Conservation (phyloP, 2,888 invertebrate species). For the Drosophila mercatorum region DNA sequence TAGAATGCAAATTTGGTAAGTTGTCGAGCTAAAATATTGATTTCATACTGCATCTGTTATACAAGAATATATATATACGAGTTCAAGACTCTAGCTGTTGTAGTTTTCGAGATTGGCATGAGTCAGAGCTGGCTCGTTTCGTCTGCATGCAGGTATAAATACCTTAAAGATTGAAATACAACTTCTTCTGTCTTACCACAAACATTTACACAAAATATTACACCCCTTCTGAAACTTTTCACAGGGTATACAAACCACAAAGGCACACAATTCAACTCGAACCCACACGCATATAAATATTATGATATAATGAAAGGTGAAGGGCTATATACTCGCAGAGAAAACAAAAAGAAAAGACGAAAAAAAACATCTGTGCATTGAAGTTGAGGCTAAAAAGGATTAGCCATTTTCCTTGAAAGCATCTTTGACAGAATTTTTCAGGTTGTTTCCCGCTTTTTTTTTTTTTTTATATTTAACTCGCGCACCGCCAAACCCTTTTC, state of each 20-base stretch:
- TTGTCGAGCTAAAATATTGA: background rate
- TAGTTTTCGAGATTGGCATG: background rate
- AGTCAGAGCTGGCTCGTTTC: background rate
- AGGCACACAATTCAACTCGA: background rate
- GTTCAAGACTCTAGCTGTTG: background rate
- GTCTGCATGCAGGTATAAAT: background rate
- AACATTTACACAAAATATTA: background rate
- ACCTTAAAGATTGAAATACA: background rate
- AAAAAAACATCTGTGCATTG: constrained; percentile 6
- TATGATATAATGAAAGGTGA: constrained; percentile 1
- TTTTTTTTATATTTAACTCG: constrained; percentile 12
- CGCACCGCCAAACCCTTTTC: background rate
- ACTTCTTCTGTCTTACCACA: too few relatives aligned
- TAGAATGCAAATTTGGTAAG: background rate
- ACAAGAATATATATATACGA: background rate
- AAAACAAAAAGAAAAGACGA: background rate
- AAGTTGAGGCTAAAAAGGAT: constrained; percentile 25
- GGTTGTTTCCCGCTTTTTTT: constrained; percentile 18
- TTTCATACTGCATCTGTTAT: too few relatives aligned
- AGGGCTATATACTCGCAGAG: background rate
- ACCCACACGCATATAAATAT: background rate
- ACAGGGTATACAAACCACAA: background rate
- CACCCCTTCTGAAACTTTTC: background rate
- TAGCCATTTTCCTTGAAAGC: constrained; percentile 25
- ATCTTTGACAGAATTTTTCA: constrained; percentile 32